Evolutionary conservation across 2,888 invertebrate species (phyloP).

Genomic region (Dynastes tityus): DNA sequence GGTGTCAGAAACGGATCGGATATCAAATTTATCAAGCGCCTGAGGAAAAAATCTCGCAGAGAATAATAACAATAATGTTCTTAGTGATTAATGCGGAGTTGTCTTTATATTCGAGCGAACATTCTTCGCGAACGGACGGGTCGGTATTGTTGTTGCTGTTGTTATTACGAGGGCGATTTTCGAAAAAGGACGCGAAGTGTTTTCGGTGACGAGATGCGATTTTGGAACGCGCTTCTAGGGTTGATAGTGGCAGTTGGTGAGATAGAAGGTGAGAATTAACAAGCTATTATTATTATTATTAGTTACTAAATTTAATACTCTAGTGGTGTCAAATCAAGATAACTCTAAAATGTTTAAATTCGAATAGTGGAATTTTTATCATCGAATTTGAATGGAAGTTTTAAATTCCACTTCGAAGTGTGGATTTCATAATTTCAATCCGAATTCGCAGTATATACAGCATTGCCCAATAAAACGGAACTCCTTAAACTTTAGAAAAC

Average conservation of each 20-base stretch:
- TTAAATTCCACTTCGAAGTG: too few relatives aligned
- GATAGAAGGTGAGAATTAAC: slow-evolving; percentile 16
- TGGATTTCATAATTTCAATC: too few relatives aligned
- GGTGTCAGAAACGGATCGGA: slow-evolving; percentile 82
- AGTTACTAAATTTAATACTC: too few relatives aligned
- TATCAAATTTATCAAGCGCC: slow-evolving; percentile 80
- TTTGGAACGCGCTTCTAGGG: slow-evolving; percentile 18
- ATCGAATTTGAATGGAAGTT: too few relatives aligned
- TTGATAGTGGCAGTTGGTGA: slow-evolving; percentile 25
- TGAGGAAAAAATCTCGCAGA: slow-evolving; percentile 68
- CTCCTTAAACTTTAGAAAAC: too few relatives aligned
- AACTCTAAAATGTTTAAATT: too few relatives aligned
- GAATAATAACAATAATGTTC: slow-evolving; percentile 35
- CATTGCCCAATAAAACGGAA: too few relatives aligned
- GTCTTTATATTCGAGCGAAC: slow-evolving; percentile 4
- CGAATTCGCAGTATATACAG: too few relatives aligned
- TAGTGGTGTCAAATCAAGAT: too few relatives aligned
- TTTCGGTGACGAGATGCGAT: neutral
- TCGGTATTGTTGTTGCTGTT: slow-evolving; percentile 1
- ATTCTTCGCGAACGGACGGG: neutral
- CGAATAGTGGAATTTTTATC: too few relatives aligned
- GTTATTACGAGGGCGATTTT: slow-evolving; percentile 3
- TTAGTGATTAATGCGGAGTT: slow-evolving; percentile 28
- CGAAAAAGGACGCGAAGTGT: neutral
- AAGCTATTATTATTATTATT: too few relatives aligned